Base-by-base conservation (phyloP, 2,888 invertebrate genomes). In the Pristionchus fissidentatus region DNA sequence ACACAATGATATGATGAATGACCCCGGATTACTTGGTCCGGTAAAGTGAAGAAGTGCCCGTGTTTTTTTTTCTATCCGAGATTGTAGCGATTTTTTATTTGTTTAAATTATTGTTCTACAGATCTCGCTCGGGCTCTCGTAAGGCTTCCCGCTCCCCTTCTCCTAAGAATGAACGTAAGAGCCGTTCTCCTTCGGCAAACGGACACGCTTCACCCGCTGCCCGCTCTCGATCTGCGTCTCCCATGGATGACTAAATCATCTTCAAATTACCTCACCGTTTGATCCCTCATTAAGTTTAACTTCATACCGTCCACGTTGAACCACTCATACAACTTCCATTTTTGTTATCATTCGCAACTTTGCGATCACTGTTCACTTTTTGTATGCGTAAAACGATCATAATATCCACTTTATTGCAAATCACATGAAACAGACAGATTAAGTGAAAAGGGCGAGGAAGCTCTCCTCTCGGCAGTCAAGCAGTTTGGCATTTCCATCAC, bases 111-210 rank as follows among this genome's bases (percentile, higher is more conserved):
- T 49, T 49, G 19, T 49, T 49, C 19, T 49, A 0, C 75, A 75
- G 75, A 75, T 80, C 80, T 0, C 49, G 70, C n/a, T 70, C 52
- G 22, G 43, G 43, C 26, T 80, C 80, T 41, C 80, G 60, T 41
- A 80, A 80, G 80, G 15, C 10, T 35, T 78, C 78, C 19, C 78
- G 78, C 32, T 78, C 78, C 35, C 78, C 35, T 29, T 78, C 78
- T 52, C 77, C 46, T 8, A 78, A 78, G 55, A 13, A 52, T 0
- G 78, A 78, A 19, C 5, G 8, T 19, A 43, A 46, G 43, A 75
- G 75, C 15, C 46, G 52, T 22, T 77, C 77, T 52, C 77, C 77
- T 26, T 13, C 73, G 26, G 49, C 52, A 10, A 77, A 77, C 26
- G 77, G 77, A 77, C 29, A 77, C 19, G 49, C 2, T 32, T 41